Evolutionary conservation across 1,140 invertebrate genomes (phyloP), one percentile per base, ranked within the genome.

Genomic region (Acromyrmex heyeri): DNA sequence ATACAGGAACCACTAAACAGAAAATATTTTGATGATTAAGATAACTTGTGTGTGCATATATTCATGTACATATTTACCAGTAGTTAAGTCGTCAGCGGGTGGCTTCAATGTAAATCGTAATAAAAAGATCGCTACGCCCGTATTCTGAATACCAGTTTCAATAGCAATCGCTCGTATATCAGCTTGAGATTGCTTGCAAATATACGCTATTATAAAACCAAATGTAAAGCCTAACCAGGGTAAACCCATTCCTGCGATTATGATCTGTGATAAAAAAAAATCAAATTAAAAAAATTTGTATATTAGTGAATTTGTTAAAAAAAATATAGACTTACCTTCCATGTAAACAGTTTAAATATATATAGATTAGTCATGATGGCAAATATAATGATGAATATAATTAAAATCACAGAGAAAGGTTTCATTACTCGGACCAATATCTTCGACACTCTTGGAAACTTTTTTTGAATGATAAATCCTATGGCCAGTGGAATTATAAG

Each of bases 121-220:
- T 75, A 99, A 95, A 92, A 99, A 97, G 90, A 99, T 98, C 0
- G 98, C 96, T 87, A 99, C 98, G 24, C 98, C 99, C 0, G 98
- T 99, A 95, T 99, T 99, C 95, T 99, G 99, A 75, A 99, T 97
- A 59, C 99, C 99, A 18, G 98, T 99, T 95, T 99, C 99, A 83
- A 99, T 97, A 7, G 98, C 97, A 90, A 99, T 99, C 3, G 99
- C 98, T 1, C 98, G 95, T 8, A 97, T 95, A 92, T 99, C 97
- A 21, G 95, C 92, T 50, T 95, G 91, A 7, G 96, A 93, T 93
- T 98, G 97, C 62, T 96, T 95, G 16, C 96, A 96, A 3, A 97
- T 18, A 50, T 94, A 93, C 0, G 97, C 96, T 0, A 96, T 72
- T 44, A 96, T 27, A 85, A 96, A 97, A 38, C 98, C 99, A 50